A percentile compares a stretch with the other conserved stretches of the same genome.
These are phyloP conservation scores for Coluber constrictor DNA, from an alignment of 2,797 vertebrate species.

Conservation along the genomic window DNA sequence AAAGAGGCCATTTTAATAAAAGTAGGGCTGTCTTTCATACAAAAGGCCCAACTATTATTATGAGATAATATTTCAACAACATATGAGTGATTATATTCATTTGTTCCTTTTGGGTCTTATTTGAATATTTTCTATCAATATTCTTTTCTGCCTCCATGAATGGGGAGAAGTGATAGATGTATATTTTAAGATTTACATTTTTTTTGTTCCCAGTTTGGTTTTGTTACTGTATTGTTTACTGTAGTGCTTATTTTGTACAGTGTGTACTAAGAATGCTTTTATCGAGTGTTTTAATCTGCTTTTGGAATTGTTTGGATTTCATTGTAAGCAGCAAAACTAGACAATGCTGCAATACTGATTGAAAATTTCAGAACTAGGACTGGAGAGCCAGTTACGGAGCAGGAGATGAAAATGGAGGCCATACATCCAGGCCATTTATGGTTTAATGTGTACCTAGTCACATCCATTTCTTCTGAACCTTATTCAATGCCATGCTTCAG, in stretches of 20 bases:
- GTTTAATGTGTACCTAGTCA: neutral
- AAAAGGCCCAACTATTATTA: slow-evolving; percentile 8
- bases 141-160: neutral
- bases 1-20: slow-evolving; percentile 40
- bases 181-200: neutral
- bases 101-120: slow-evolving; percentile 3
- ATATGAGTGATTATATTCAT: neutral
- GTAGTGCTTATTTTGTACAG: neutral
- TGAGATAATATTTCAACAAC: neutral
- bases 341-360: neutral
- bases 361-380: neutral
- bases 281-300: neutral
- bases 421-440: neutral
- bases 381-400: neutral
- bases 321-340: neutral
- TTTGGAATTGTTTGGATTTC: neutral
- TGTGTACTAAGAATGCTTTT: neutral
- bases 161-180: neutral
- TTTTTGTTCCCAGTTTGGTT: neutral
- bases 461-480: neutral
- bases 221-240: neutral
- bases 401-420: neutral
- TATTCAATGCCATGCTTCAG: neutral
- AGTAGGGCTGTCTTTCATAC: slow-evolving; percentile 11
- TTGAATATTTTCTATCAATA: slow-evolving; percentile 4